Base-by-base conservation (phyloP, 2,113 vertebrate genomes). In the Myotis davidii region DNA sequence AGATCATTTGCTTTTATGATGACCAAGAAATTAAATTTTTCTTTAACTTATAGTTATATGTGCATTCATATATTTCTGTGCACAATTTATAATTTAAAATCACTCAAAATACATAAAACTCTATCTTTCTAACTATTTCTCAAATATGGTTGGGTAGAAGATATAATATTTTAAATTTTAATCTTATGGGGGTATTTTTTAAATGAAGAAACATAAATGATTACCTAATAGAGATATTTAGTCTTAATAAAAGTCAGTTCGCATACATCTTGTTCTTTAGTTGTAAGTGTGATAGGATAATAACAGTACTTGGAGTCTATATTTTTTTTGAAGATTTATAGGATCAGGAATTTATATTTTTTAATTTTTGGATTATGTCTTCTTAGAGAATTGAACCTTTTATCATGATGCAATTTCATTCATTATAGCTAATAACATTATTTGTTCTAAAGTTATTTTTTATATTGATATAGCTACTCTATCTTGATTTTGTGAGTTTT, bases 391-490 rank as follows among this genome's bases (percentile, higher is more conserved):
- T 27, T 65, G 37, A 34, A 32, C 5, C 11, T 59, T 69, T 73
- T 84, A 59, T 32, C 4, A 50, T 69, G 42, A 67, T 88, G 50
- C 20, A 67, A 73, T 59, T 16, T 69, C 13, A 23, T 56, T 50
- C 12, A 82, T 85, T 69, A 39, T 59, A 21, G 0, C 3, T 52
- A 59, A 89, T 81, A 82, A 1, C 4, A 67, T 89, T 85, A 0
- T 17, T 82, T n/a, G 3, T 34, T 81, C 9, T 93, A 45, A 90
- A 90, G 50, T 82, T 37, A 86, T 18, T 6, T 56, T 96, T 96
- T 64, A 61, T 48, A 25, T 59, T 69, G 39, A 76, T 83, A 76
- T 37, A 82, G 20, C 29, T 69, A 73, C 11, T 45, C 20, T 42
- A 21, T 25, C 11, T 84, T 17, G 67, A 59, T 32, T 91, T 87